Evolutionary conservation across 2,113 vertebrate genomes (phyloP).

Genomic region (Hippocampus comes): DNA sequence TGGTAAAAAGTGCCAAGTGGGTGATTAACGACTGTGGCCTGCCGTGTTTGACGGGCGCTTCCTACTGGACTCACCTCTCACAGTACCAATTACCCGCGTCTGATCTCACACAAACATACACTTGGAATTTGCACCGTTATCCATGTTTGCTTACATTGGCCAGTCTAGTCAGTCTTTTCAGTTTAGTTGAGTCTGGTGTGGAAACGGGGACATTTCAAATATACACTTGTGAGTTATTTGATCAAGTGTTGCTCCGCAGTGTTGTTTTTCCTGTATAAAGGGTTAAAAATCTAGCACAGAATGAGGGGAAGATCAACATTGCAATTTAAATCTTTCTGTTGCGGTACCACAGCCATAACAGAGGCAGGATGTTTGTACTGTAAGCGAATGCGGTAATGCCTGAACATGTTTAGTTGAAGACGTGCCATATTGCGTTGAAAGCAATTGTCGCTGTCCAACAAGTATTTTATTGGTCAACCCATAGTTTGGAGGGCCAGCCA

Average conservation of each 20-base stretch:
- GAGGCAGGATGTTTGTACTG: neutral
- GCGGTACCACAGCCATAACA: neutral
- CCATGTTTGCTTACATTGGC: constrained; percentile 18
- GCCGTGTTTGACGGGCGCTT: constrained; percentile 64
- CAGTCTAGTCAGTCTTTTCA: constrained; percentile 17
- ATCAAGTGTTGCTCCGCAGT: neutral
- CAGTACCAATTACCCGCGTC: constrained; percentile 47
- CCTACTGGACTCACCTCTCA: constrained; percentile 53
- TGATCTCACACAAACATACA: constrained; percentile 9
- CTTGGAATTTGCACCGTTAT: constrained; percentile 6
- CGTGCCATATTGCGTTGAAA: neutral
- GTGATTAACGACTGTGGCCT: constrained; percentile 67
- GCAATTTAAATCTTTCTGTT: neutral
- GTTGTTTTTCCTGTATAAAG: neutral
- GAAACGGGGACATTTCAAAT: constrained; percentile 3
- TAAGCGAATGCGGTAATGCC: neutral
- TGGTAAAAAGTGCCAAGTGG: constrained; percentile 44
- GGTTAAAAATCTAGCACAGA: neutral
- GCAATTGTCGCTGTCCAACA: neutral
- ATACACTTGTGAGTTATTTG: neutral
- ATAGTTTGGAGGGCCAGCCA: neutral
- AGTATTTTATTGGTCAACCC: neutral
- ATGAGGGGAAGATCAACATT: neutral
- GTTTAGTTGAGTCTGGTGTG: constrained; percentile 4
- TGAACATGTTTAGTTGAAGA: neutral